phyloP scores from a whole-genome alignment of 2,113 vertebrate genomes.

The Mohoua ochrocephala region DNA sequence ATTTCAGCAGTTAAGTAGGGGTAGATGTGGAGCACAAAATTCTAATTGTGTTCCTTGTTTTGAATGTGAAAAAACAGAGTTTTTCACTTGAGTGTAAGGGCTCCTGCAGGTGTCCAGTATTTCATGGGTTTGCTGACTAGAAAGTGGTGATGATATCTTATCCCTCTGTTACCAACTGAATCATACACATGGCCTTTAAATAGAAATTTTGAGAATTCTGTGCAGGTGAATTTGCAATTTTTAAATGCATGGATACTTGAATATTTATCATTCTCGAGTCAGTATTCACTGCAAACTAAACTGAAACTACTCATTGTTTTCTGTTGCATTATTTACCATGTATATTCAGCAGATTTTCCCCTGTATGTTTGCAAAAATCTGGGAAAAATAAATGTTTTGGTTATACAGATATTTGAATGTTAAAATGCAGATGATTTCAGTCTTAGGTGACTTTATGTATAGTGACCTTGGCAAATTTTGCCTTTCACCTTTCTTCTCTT shows the following conservation, averaged over 20 bases:
- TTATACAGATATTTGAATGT: neutral
- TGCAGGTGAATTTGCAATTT: neutral
- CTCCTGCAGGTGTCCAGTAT: neutral
- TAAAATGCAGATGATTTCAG: neutral
- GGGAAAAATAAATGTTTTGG: neutral
- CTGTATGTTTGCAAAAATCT: neutral
- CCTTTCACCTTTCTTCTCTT: neutral
- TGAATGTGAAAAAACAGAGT: neutral
- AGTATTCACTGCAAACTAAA: neutral
- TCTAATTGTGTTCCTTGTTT: neutral
- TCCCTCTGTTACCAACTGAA: neutral
- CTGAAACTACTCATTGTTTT: neutral
- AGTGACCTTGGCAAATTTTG: neutral
- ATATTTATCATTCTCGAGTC: neutral
- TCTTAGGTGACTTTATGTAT: neutral
- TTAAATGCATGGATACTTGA: neutral
- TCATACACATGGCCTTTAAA: neutral
- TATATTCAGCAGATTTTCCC: neutral
- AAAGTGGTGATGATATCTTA: neutral
- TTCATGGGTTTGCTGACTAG: neutral
- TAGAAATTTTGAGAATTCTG: neutral
- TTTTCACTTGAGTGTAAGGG: neutral
- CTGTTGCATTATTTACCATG: neutral
- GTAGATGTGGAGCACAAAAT: neutral
- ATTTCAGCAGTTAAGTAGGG: neutral